Conservation (phyloP, 2,888 invertebrate species). For the Phymatocera aterrima region DNA sequence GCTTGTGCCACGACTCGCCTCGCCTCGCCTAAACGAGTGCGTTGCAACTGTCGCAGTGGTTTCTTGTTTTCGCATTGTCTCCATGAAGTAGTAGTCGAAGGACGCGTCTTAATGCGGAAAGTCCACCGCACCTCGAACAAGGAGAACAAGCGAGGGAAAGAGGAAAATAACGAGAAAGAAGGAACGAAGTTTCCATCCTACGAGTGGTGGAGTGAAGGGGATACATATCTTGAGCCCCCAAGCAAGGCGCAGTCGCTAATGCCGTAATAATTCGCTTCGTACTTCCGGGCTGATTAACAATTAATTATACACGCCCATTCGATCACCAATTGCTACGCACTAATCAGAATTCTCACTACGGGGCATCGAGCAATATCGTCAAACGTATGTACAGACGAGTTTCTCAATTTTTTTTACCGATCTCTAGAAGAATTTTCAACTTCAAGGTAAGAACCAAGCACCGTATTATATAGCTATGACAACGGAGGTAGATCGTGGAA, state of each 20-base stretch:
- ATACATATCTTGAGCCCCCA: background rate
- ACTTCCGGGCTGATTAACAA: conserved; percentile 26
- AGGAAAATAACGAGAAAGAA: background rate
- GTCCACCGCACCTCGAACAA: conserved; percentile 4
- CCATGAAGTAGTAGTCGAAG: background rate
- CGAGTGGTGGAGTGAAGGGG: conserved; percentile 7
- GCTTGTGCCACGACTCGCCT: conserved; percentile 42
- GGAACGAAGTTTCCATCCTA: conserved; percentile 16
- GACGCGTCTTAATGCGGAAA: background rate
- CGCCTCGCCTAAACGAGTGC: conserved; percentile 65
- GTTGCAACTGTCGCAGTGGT: conserved; percentile 47
- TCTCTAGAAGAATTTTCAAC: no score
- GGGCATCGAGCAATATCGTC: no score
- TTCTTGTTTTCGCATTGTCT: conserved; percentile 35
- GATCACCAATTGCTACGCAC: background rate
- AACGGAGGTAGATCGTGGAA: no score
- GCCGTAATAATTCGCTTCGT: conserved; percentile 10
- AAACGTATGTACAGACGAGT: no score
- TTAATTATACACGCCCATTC: conserved; percentile 26
- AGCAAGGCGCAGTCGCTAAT: conserved; percentile 1
- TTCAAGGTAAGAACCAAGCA: no score
- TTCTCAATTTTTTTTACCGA: no score
- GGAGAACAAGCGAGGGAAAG: background rate
- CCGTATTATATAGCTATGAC: no score
- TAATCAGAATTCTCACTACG: no score